A percentile compares a stretch with the other conserved stretches of the same genome.
Evolutionary conservation across 2,888 invertebrate species (phyloP).

Genomic region (Philonicus albiceps): DNA sequence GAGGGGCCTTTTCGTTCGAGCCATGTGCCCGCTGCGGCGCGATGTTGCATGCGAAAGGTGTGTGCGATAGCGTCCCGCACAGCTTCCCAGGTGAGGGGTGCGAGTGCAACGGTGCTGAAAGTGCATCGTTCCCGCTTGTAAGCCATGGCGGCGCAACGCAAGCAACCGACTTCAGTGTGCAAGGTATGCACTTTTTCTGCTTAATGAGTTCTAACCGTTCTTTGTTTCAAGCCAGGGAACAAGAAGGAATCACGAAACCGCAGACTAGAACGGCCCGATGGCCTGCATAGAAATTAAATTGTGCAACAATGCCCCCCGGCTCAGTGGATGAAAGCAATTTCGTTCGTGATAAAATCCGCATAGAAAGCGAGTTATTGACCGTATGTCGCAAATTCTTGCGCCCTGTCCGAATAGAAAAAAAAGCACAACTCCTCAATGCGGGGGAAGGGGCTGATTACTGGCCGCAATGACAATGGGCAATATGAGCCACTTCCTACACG

Average conservation of each 20-base stretch:
- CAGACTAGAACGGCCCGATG: background rate
- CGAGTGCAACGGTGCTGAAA: constrained; percentile 5
- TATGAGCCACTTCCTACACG: background rate
- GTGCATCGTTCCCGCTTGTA: background rate
- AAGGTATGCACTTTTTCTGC: background rate
- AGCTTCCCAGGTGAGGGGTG: background rate
- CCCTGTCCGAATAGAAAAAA: background rate
- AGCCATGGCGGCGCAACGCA: background rate
- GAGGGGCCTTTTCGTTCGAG: too few species aligned
- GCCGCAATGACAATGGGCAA: background rate
- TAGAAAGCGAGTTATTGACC: constrained; percentile 7
- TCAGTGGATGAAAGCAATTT: background rate
- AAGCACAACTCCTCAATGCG: background rate
- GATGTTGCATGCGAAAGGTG: background rate
- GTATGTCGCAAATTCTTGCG: background rate
- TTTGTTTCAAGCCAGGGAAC: background rate
- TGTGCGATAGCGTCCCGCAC: background rate
- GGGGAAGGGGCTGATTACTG: background rate
- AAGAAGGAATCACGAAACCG: background rate
- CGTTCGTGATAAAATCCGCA: background rate
- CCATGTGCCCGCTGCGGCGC: background rate
- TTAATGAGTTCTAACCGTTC: background rate
- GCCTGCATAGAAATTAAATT: background rate
- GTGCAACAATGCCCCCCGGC: background rate
- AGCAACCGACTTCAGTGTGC: background rate